Conservation (phyloP, 2,888 invertebrate genomes). For the Muschampia plurimacula region DNA sequence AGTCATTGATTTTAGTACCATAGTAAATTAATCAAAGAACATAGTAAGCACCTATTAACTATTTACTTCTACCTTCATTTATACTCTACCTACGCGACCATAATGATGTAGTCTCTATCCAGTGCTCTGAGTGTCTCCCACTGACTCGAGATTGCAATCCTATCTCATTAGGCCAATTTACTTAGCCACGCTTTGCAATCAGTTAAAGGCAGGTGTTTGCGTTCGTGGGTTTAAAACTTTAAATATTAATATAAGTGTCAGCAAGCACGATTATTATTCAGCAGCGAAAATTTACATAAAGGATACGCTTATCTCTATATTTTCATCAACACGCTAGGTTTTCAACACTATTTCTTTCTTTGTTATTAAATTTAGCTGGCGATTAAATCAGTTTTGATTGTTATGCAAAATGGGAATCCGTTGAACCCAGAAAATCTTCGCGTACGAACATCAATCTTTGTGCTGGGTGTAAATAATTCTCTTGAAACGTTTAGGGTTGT, state of each 20-base stretch:
- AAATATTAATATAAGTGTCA: background rate
- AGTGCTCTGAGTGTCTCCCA: background rate
- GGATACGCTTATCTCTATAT: constrained; percentile 5
- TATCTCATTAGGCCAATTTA: constrained; percentile 29
- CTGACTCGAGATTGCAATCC: constrained; percentile 29
- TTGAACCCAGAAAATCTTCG: constrained; percentile 23
- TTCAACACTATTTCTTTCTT: constrained; percentile 18
- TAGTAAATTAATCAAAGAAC: no score
- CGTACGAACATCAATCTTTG: constrained; percentile 6
- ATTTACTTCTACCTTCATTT: background rate
- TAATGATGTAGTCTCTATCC: background rate
- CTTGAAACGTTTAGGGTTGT: constrained; percentile 16
- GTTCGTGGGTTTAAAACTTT: constrained; percentile 3
- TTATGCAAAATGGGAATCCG: constrained; percentile 15
- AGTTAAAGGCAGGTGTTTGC: constrained; percentile 24
- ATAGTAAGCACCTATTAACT: background rate
- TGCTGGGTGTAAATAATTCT: constrained; percentile 8
- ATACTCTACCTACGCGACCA: background rate
- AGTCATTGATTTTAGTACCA: no score
- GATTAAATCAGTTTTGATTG: constrained; percentile 24
- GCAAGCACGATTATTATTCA: constrained; percentile 2
- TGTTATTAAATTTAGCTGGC: constrained; percentile 14
- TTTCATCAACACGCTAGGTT: constrained; percentile 15
- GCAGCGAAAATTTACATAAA: constrained; percentile 2
- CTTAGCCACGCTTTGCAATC: constrained; percentile 22